These are phyloP conservation scores for Meles meles DNA, from an alignment of 2,113 vertebrate genomes.

Conservation along the genomic window DNA sequence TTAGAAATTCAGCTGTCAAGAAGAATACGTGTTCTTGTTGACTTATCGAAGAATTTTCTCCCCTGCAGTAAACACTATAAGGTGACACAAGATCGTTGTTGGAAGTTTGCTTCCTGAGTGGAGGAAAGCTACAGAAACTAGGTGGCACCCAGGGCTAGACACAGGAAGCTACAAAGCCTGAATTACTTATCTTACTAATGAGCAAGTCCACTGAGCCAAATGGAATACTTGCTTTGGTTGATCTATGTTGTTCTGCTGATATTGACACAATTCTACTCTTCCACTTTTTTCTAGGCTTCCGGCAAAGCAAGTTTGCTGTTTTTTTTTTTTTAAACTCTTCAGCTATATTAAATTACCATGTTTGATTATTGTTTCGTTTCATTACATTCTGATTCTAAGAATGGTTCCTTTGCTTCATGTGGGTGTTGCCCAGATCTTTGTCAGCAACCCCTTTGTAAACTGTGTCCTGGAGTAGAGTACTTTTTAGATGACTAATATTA, in stretches of 20 bases:
- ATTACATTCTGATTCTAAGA: slow-evolving; percentile 26
- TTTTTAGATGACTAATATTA: slow-evolving; percentile 47
- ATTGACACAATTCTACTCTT: not conserved
- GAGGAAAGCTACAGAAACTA: not conserved
- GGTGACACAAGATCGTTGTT: not conserved
- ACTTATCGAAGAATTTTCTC: not conserved
- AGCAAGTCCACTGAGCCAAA: not conserved
- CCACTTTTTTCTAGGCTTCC: not conserved
- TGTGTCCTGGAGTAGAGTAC: not conserved
- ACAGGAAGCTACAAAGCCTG: not conserved
- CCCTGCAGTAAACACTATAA: not conserved
- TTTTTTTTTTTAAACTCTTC: not conserved
- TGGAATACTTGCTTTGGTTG: not conserved
- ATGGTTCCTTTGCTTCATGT: not conserved
- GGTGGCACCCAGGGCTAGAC: not conserved
- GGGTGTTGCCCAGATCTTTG: not conserved
- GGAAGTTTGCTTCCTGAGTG: not conserved
- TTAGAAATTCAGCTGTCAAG: not conserved
- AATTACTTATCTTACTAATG: not conserved
- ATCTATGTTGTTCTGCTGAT: not conserved
- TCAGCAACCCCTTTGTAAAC: not conserved
- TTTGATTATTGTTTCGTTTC: not conserved
- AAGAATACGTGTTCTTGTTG: not conserved
- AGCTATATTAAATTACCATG: not conserved
- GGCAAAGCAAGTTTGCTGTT: not conserved